A percentile compares a stretch with the other conserved stretches of the same genome.
Conservation (phyloP, 2,888 invertebrate genomes). For the Rhagium mordax region DNA sequence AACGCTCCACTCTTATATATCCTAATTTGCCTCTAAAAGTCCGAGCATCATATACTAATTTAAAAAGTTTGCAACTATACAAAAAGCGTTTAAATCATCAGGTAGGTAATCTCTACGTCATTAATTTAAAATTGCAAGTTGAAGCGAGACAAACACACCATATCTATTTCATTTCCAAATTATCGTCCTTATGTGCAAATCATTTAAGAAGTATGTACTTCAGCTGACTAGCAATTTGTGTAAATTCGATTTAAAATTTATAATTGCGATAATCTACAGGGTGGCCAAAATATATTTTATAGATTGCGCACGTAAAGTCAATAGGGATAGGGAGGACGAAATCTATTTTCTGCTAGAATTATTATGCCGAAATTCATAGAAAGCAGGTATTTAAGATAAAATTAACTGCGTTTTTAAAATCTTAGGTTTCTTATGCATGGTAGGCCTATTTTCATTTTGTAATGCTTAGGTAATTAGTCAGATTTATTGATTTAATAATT, state of each 20-base stretch:
- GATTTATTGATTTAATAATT: too few species aligned
- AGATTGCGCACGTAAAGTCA: too few species aligned
- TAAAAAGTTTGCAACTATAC: conserved; percentile 13
- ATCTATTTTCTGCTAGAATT: too few species aligned
- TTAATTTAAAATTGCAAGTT: conserved; percentile 15
- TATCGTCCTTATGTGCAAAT: conserved; percentile 16
- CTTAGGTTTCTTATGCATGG: too few species aligned
- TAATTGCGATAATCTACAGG: neutral
- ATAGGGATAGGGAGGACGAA: neutral
- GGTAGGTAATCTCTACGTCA: conserved; percentile 28
- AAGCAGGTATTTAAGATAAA: too few species aligned
- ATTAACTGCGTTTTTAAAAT: too few species aligned
- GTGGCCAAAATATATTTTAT: conserved; percentile 4
- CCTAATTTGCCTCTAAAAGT: neutral
- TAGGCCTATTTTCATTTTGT: too few species aligned
- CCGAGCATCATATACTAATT: conserved; percentile 10
- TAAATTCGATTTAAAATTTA: conserved; percentile 21
- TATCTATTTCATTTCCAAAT: conserved; percentile 6
- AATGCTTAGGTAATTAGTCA: too few species aligned
- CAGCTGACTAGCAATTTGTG: conserved; percentile 23
- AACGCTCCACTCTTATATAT: neutral
- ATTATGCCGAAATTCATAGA: too few species aligned
- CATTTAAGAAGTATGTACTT: conserved; percentile 14
- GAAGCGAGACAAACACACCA: neutral
- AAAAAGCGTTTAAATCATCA: conserved; percentile 27